Base-by-base conservation (phyloP, 2,113 vertebrate genomes). In the Petrocephalus zakoni region DNA sequence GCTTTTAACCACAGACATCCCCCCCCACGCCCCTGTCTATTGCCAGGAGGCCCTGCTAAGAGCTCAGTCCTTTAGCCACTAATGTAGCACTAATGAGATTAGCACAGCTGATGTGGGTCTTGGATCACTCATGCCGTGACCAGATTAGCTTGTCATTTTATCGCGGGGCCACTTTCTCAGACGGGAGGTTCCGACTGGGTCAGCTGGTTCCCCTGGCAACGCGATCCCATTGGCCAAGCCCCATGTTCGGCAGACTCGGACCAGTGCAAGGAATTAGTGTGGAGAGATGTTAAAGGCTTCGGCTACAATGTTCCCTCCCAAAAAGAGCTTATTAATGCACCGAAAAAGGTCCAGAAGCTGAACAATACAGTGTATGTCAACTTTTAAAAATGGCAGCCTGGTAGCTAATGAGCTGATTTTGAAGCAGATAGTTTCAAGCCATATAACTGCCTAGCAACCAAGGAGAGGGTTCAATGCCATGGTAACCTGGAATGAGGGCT, bases 121-220 rank as follows among this genome's bases (percentile, higher is more conserved):
- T 94, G 97, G 97, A 97, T 97, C 96, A 96, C 96, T 98, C 94
- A 94, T 94, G 92, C 96, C 96, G 95, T 95, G 96, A 97, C 95
- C 95, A 96, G 96, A 98, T 97, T 97, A 96, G 96, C 90, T 94
- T 94, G 91, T 98, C 97, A 98, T 98, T 97, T 96, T 95, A 97
- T 98, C 97, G 21, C 81, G 15, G 95, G 93, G 95, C 94, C 95
- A 95, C 96, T 95, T 97, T 96, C 96, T 96, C 90, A 90, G 25
- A 56, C 91, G 89, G 85, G 93, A 93, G 90, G 88, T 72, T 92
- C 91, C 91, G 91, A 92, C 90, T 91, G 90, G 90, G 90, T 91
- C 90, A 88, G 82, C 29, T 51, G 87, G 85, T 56, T 85, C 90
- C 92, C 86, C 83, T 92, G 91, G 92, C 91, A 92, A 92, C 89